Evolutionary conservation across 2,797 vertebrate genomes (phyloP), one percentile per base, ranked within the genome.

Genomic region (Peromyscus nudipes): DNA sequence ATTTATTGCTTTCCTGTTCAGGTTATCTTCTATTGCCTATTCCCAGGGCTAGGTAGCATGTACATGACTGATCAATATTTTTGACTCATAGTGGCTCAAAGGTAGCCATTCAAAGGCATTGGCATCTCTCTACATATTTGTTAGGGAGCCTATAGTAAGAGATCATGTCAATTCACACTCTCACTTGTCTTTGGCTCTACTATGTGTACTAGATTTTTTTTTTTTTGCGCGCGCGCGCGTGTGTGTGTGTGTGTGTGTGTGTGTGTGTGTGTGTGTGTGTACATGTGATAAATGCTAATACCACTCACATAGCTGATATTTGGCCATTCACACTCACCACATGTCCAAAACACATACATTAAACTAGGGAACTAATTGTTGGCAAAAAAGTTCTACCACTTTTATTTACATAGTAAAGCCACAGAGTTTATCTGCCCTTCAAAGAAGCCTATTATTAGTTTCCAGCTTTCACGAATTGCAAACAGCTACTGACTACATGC

Each of bases 351-450:
- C 23, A 83, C 31, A 81, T 49, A 43, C 21, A 79, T 94, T 92
- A 90, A 89, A 80, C 80, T 91, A 80, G 29, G 34, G 25, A 75
- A 94, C 81, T 96, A 95, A 96, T 95, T 81, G 9, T 88, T 81
- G 89, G 46, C 65, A 89, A 16, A 89, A n/a, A 16, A 94, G 69
- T 92, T 96, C 46, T 92, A 52, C 83, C 55, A 76, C 91, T 97
- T 96, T 94, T 94, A 91, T 92, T 95, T 82, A 65, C 8, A 27
- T 73, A 96, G 21, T 40, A 62, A 92, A 80, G 46, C 29, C 80
- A 93, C 46, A 96, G 60, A 90, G 69, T 95, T 90, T 96, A 94
- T 94, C 89, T 95, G 6, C 89, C 93, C 46, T 95, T 96, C 89
- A 83, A 77, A 85, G 43, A 11, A 86, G 14, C 27, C 80, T 95